A percentile compares a stretch with the other conserved stretches of the same genome.
These are phyloP conservation scores for Serrognathus titanus DNA, from an alignment of 2,888 invertebrate species.

Conservation along the genomic window DNA sequence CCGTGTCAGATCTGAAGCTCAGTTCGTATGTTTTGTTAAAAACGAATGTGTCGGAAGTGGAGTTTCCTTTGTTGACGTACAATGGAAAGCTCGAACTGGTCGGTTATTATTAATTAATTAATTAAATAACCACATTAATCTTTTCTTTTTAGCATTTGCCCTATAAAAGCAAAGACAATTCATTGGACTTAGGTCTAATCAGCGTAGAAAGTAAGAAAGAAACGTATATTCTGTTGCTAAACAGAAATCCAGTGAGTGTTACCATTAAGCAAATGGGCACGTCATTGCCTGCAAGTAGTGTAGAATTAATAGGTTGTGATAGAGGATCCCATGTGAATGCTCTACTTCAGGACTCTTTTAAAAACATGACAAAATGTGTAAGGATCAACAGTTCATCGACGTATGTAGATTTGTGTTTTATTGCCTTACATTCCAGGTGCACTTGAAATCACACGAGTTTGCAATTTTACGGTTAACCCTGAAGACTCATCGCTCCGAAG, in stretches of 20 bases:
- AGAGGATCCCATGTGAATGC: slow-evolving; percentile 46
- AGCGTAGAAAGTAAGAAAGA: slow-evolving; percentile 64
- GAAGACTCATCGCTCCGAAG: slow-evolving; percentile 65
- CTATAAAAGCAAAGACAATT: slow-evolving; percentile 43
- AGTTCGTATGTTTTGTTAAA: slow-evolving; percentile 62
- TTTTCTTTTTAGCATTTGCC: slow-evolving; percentile 43
- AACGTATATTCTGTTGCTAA: slow-evolving; percentile 68
- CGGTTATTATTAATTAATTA: slow-evolving; percentile 25
- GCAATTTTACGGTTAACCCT: slow-evolving; percentile 71
- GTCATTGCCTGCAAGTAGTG: slow-evolving; percentile 57
- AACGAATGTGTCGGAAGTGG: slow-evolving; percentile 71
- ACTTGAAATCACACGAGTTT: slow-evolving; percentile 58
- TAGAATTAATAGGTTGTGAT: slow-evolving; percentile 62
- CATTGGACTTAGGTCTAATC: slow-evolving; percentile 63
- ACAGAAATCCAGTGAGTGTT: slow-evolving; percentile 73
- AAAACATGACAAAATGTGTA: slow-evolving; percentile 46
- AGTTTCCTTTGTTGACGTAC: slow-evolving; percentile 68
- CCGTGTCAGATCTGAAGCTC: slow-evolving; percentile 55
- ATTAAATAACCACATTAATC: not conserved
- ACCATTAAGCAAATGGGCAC: slow-evolving; percentile 59
- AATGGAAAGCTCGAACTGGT: slow-evolving; percentile 66
- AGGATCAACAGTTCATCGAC: not conserved
- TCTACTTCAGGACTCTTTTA: slow-evolving; percentile 43
- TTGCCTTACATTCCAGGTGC: slow-evolving; percentile 46
- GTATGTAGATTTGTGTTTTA: not conserved